Conservation (phyloP, 2,888 invertebrate species). For the Saturnia japonica region DNA sequence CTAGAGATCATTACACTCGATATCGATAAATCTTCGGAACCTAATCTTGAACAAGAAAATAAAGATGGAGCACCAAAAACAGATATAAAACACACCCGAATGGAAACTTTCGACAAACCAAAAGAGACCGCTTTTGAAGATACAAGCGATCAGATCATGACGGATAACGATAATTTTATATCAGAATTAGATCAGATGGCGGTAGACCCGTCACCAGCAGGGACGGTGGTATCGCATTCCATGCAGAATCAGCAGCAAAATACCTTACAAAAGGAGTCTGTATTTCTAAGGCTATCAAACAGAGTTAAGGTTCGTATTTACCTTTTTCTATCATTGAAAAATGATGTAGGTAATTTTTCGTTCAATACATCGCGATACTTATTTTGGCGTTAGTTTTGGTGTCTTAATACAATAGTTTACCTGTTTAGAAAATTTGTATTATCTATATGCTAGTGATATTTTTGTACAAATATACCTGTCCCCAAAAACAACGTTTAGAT, state of each 20-base stretch:
- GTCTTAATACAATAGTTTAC: not conserved
- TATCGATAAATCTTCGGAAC: conserved; percentile 49
- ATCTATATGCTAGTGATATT: too few relatives aligned
- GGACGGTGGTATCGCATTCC: conserved; percentile 55
- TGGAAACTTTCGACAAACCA: conserved; percentile 54
- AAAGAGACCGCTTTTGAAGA: conserved; percentile 64
- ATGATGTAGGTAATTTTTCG: not conserved
- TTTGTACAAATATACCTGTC: too few relatives aligned
- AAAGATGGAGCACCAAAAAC: conserved; percentile 51
- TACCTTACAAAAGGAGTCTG: conserved; percentile 91
- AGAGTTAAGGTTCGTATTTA: conserved; percentile 90
- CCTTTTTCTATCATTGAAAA: conserved; percentile 7
- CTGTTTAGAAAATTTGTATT: not conserved
- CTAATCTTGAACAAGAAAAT: conserved; percentile 45
- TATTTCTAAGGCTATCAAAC: conserved; percentile 97
- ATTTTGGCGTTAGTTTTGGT: not conserved
- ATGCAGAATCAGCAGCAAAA: conserved; percentile 57
- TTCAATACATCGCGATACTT: not conserved
- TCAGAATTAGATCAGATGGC: conserved; percentile 80
- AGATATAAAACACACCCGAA: conserved; percentile 62
- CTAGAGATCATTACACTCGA: conserved; percentile 45
- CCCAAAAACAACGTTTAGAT: too few relatives aligned
- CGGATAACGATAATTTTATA: conserved; percentile 77
- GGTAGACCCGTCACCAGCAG: conserved; percentile 69
- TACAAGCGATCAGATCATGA: conserved; percentile 59